Percentiles rank a stretch among this genome's conserved stretches.
phyloP scores from a whole-genome alignment of 2,888 invertebrate genomes.

The Drosophila hamatofila region DNA sequence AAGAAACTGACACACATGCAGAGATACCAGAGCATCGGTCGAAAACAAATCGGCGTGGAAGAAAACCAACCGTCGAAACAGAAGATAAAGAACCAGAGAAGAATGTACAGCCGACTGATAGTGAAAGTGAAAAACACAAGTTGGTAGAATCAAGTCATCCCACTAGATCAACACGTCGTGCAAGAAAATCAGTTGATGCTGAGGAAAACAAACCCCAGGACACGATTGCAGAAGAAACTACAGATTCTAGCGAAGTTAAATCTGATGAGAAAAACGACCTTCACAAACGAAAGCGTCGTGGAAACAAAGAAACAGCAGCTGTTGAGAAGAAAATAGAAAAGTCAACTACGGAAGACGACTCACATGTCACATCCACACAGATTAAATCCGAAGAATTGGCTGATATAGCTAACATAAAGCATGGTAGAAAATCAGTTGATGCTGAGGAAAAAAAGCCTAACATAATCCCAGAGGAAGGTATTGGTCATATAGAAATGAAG shows the following conservation, averaged over 20 bases:
- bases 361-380: background rate
- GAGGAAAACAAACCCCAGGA: background rate
- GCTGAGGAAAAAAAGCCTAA: background rate
- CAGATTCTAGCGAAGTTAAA: background rate
- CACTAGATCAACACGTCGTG: conserved; percentile 1
- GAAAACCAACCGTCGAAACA: conserved; percentile 1
- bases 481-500: background rate
- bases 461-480: background rate
- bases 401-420: background rate
- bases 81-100: conserved; percentile 1
- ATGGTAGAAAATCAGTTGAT: background rate
- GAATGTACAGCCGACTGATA: background rate
- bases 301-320: background rate
- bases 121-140: background rate
- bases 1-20: background rate
- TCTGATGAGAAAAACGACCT: background rate
- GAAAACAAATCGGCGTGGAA: conserved; percentile 15
- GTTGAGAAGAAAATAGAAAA: background rate
- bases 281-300: background rate
- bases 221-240: background rate
- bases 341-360: background rate
- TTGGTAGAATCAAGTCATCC: background rate
- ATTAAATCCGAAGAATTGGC: background rate
- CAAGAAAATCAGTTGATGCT: conserved; percentile 1
- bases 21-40: background rate